Base-by-base conservation (phyloP, 2,888 invertebrate species). In the Auanema freiburgensis region DNA sequence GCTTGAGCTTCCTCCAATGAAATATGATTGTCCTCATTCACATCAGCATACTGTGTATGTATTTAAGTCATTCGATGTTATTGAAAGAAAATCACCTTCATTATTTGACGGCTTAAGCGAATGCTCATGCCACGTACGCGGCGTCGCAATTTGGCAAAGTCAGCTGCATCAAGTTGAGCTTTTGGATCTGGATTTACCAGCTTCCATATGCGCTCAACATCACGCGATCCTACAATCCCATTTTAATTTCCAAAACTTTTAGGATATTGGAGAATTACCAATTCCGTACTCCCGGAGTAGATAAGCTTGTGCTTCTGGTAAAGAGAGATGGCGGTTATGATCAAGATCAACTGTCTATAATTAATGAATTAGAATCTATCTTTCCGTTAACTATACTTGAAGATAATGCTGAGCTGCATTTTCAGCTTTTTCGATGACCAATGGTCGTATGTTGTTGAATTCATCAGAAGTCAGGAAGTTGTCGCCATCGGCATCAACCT, bases 81-180 rank as follows among this genome's bases (percentile, higher is more conserved):
- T 33, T 33, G 33, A 33, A 33, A 3, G 33, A 33, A n/a, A 24
- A 50, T 40, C n/a, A 79, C 79, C 74, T 81, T 81, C 80, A 81
- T 82, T 55, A 80, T 75, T 64, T 81, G 81, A 56, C 81, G 54
- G 2, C 81, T 81, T 61, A 81, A 58, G 23, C 81, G 65, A 57
- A 81, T 82, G 44, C 77, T 80, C 81, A 81, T 81, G 55, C 81
- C 81, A 21, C 81, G 66, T n/a, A 81, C 75, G 46, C 81, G 58
- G 33, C 80, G 51, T 12, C 79, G 67, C 63, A 79, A 54, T 51
- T 78, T 78, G 25, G 76, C 72, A 67, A 81, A 81, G 58, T 73
- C 61, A 21, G 77, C 70, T 1, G 79, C 67, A 59, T 78, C 79
- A 76, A 81, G 67, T 18, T 76, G 67, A 14, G 71, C 72, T 11